A percentile compares a stretch with the other conserved stretches of the same genome.
Conservation (phyloP, 2,888 invertebrate species). For the Mycalesis mineus region DNA sequence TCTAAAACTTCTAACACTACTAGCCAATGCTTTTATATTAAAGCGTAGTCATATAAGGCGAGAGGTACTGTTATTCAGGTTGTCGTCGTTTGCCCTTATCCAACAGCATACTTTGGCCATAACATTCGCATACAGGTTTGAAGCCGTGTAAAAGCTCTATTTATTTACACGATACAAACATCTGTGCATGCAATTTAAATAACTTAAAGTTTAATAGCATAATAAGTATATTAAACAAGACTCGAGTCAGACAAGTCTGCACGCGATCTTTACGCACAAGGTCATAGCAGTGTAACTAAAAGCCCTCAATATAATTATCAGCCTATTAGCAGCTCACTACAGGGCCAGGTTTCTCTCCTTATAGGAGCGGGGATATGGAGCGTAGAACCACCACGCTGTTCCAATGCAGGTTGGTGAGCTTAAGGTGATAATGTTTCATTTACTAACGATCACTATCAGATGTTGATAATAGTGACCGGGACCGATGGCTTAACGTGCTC, state of each 20-base stretch:
- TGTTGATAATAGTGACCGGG: too few species aligned
- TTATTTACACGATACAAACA: not conserved
- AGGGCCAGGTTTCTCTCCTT: too few species aligned
- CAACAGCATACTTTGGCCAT: not conserved
- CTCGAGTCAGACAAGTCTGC: slow-evolving; percentile 45
- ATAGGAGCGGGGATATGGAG: too few species aligned
- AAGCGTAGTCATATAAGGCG: not conserved
- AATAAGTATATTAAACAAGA: slow-evolving; percentile 13
- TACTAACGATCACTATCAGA: too few species aligned
- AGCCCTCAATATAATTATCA: not conserved
- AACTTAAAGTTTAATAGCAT: slow-evolving; percentile 1
- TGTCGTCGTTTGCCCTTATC: slow-evolving; percentile 3
- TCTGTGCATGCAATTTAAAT: not conserved
- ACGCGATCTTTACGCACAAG: slow-evolving; percentile 38
- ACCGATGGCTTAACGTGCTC: too few species aligned
- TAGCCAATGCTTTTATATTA: not conserved
- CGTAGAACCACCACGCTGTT: too few species aligned
- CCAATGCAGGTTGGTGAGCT: too few species aligned
- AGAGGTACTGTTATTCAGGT: not conserved
- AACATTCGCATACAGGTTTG: not conserved
- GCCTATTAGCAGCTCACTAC: too few species aligned
- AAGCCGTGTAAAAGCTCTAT: not conserved
- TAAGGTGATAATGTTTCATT: too few species aligned
- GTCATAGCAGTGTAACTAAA: slow-evolving; percentile 31
- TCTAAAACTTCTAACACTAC: too few species aligned